Evolutionary conservation across 2,888 invertebrate species (phyloP).

Genomic region (Conops quadrifasciatus): DNA sequence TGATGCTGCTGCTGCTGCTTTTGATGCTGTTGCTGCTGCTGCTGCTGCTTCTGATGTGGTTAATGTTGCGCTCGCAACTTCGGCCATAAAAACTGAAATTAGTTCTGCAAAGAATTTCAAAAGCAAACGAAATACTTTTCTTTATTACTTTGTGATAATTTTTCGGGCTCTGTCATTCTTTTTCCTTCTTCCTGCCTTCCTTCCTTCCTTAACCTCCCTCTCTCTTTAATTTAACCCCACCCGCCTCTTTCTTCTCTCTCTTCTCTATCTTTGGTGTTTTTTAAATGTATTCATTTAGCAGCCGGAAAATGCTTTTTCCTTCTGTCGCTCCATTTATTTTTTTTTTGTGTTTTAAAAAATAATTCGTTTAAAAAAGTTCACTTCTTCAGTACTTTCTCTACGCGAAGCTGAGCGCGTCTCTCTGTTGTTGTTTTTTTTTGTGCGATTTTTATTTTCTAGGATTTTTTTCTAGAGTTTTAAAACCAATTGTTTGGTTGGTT

Average conservation of each 20-base stretch:
- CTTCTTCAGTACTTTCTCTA: not conserved
- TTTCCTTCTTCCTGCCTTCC: not conserved
- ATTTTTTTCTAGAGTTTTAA: too few relatives aligned
- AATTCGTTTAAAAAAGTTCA: constrained; percentile 28
- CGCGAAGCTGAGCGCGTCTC: constrained; percentile 6
- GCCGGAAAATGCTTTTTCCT: constrained; percentile 18
- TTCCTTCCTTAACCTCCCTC: not conserved
- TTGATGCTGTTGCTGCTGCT: constrained; percentile 40
- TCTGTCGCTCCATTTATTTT: constrained; percentile 6
- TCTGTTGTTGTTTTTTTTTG: constrained; percentile 1
- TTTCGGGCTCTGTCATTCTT: constrained; percentile 1
- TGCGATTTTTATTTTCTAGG: not conserved
- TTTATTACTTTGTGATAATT: constrained; percentile 37
- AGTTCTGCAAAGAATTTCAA: constrained; percentile 45
- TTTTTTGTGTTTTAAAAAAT: constrained; percentile 13
- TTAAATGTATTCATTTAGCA: constrained; percentile 37
- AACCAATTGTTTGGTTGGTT: too few relatives aligned
- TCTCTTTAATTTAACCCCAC: too few relatives aligned
- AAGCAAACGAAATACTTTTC: constrained; percentile 38
- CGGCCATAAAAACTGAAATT: constrained; percentile 43
- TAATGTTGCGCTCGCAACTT: constrained; percentile 44
- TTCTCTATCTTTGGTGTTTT: constrained; percentile 7
- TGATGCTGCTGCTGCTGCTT: constrained; percentile 16
- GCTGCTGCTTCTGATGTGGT: constrained; percentile 33
- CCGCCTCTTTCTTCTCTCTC: too few relatives aligned